These are phyloP conservation scores for Lagocephalus sceleratus DNA, from an alignment of 2,797 vertebrate genomes.

Conservation along the genomic window DNA sequence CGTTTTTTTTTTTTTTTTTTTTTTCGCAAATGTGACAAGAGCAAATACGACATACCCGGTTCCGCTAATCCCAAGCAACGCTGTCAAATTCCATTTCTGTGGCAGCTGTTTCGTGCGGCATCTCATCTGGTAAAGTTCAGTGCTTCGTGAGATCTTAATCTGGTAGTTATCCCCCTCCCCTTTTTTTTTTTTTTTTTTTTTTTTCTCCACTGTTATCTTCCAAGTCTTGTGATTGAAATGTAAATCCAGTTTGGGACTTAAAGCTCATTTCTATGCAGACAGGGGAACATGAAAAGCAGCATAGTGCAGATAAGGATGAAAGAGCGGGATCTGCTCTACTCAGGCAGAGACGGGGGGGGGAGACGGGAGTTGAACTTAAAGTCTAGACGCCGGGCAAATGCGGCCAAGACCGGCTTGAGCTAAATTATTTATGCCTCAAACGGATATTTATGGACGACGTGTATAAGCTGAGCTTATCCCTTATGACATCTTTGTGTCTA, in stretches of 20 bases:
- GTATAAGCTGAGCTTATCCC: conserved; percentile 8
- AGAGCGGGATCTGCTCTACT: conserved; percentile 34
- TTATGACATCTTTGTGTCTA: no score
- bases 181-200: conserved; percentile 19
- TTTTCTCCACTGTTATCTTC: conserved; percentile 42
- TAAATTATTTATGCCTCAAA: conserved; percentile 1
- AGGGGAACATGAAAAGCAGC: conserved; percentile 55
- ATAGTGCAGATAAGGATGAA: conserved; percentile 51
- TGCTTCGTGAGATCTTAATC: conserved; percentile 49
- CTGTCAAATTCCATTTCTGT: conserved; percentile 19
- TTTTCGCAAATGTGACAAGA: conserved; percentile 2
- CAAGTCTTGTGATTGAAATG: conserved; percentile 56
- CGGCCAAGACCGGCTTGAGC: conserved; percentile 8
- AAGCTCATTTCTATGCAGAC: conserved; percentile 50
- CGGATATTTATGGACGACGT: conserved; percentile 1
- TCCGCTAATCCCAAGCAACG: conserved; percentile 10
- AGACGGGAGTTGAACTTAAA: conserved; percentile 28
- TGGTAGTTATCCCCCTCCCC: conserved; percentile 48
- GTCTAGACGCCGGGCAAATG: conserved; percentile 27
- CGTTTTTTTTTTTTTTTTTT: no score
- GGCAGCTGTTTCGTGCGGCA: conserved; percentile 13
- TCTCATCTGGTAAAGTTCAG: conserved; percentile 39
- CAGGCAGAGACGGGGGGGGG: conserved; percentile 29
- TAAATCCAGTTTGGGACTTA: conserved; percentile 57
- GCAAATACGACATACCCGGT: not conserved